Base-by-base conservation (phyloP, 1,140 invertebrate species). In the Caenorhabditis briggsae region DNA sequence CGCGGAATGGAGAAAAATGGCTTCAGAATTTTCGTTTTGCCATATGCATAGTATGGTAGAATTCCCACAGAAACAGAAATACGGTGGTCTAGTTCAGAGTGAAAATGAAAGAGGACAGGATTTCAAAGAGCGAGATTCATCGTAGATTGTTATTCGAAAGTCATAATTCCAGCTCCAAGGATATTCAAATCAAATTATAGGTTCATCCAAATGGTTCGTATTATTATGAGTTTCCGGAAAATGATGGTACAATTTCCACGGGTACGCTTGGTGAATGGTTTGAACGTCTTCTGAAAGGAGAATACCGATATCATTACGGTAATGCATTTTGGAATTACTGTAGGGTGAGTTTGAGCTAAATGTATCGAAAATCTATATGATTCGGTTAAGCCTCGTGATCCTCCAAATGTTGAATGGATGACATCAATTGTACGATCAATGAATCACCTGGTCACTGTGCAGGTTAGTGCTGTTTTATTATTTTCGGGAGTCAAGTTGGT, bases 371-470 rank as follows among this genome's bases (percentile, higher is more conserved):
- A 23, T 20, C 20, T 78, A 18, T 46, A 25, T 12, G 5, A 16
- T n/a, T 53, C 23, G n/a, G 53, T 78, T 53, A n/a, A 78, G 70
- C 70, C 70, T 11, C 70, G 70, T 12, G 46, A 78, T 78, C 70
- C 70, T 1, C 70, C 70, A 25, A 78, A 7, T 23, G 7, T 5
- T 8, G 70, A 78, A 53, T 78, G 70, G 70, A 78, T 78, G 70
- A 78, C 70, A 78, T 78, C 70, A 8, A 78, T 78, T 50, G 48
- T 78, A 50, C 70, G 70, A 46, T 78, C 70, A 78, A 78, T 78
- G 70, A 78, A 78, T 50, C 70, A 78, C 46, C 46, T 78, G 18
- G 70, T 78, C 50, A 78, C 50, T 25, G 70, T 78, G 11, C 70
- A 78, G 70, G 70, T 78, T 50, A 11, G 70, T 78, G 20, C 16